phyloP scores from a whole-genome alignment of 1,140 invertebrate species.

The Choristoneura fumiferana region DNA sequence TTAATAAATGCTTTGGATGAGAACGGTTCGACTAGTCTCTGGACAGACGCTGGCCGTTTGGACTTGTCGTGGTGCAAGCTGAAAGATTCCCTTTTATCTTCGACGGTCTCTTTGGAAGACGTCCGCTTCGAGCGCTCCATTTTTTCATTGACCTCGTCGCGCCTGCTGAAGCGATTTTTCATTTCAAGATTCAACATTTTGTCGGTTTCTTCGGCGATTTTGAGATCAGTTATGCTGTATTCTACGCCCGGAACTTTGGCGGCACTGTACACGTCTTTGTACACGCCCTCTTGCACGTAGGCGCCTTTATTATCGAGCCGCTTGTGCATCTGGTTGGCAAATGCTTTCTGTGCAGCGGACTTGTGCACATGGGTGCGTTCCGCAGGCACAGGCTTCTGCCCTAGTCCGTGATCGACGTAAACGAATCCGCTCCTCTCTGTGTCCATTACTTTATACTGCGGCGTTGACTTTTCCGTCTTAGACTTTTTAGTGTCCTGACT shows the following conservation, averaged over 20 bases:
- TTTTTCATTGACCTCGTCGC: conserved; percentile 62
- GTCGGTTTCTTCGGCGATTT: conserved; percentile 73
- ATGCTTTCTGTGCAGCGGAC: conserved; percentile 71
- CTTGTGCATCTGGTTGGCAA: conserved; percentile 75
- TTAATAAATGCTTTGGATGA: conserved; percentile 64
- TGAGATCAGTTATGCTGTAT: conserved; percentile 75
- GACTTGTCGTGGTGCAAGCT: conserved; percentile 57
- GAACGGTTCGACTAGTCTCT: conserved; percentile 61
- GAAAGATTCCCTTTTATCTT: conserved; percentile 60
- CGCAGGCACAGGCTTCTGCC: conserved; percentile 58
- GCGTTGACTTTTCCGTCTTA: conserved; percentile 55
- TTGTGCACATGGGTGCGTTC: conserved; percentile 54
- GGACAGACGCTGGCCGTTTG: conserved; percentile 61
- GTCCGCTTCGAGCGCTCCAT: conserved; percentile 50
- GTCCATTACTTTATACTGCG: conserved; percentile 57
- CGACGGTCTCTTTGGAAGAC: conserved; percentile 58
- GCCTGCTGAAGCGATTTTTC: conserved; percentile 57
- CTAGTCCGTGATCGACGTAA: conserved; percentile 39
- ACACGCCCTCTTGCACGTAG: conserved; percentile 73
- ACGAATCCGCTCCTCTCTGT: conserved; percentile 43
- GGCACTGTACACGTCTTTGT: conserved; percentile 69
- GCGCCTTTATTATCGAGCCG: conserved; percentile 75
- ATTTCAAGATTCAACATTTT: conserved; percentile 68
- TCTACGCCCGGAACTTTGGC: conserved; percentile 66
- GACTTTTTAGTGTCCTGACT: conserved; percentile 62